Conservation (phyloP, 2,888 invertebrate species). For the Standfussiana lucernea region DNA sequence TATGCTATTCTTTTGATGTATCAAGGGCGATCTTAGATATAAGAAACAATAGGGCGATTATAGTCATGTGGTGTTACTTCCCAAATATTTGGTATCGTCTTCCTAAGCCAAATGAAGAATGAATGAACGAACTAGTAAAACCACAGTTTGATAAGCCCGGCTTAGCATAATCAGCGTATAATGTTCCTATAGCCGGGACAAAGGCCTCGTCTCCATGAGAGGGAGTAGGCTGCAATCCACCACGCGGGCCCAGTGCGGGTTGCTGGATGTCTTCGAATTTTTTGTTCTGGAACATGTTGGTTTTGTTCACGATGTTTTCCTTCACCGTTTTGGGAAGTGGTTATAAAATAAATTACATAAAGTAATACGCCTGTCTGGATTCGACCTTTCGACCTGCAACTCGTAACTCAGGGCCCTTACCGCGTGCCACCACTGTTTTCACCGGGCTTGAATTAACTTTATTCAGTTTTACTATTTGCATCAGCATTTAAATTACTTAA, state of each 20-base stretch:
- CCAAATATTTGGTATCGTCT: not conserved
- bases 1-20: constrained; percentile 47
- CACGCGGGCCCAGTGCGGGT: not conserved
- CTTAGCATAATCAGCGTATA: not conserved
- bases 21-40: constrained; percentile 56
- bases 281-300: not conserved
- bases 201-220: not conserved
- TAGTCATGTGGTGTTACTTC: constrained; percentile 6
- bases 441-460: not conserved
- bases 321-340: not conserved
- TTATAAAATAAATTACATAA: constrained; percentile 1
- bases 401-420: not conserved
- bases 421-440: not conserved
- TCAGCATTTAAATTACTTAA: not conserved
- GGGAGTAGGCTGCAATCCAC: not conserved
- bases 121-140: not conserved
- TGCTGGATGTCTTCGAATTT: not conserved
- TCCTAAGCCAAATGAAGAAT: not conserved
- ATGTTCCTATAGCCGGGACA: not conserved
- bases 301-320: not conserved
- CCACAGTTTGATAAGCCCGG: not conserved
- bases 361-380: not conserved
- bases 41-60: too few relatives aligned
- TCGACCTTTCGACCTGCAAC: not conserved
- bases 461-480: not conserved